phyloP scores from a whole-genome alignment of 2,888 invertebrate species.

The Xestia c-nigrum region DNA sequence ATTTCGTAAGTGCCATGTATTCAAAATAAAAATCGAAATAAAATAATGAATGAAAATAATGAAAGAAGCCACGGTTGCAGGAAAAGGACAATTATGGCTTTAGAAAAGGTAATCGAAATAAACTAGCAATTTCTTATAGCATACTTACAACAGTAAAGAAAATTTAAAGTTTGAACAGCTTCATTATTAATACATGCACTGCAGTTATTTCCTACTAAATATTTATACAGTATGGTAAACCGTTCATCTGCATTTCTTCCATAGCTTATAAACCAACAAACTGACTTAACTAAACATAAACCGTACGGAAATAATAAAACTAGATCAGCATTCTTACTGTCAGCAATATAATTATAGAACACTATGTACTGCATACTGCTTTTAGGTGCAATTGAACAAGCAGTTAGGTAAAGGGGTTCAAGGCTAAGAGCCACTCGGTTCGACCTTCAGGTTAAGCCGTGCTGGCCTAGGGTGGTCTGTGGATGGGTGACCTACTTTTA shows the following conservation, averaged over 20 bases:
- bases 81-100: not conserved
- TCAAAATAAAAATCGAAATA: not conserved
- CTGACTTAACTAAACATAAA: not conserved
- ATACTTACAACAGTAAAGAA: not conserved
- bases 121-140: not conserved
- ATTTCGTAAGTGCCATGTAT: not conserved
- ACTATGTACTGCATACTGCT: no score
- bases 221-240: not conserved
- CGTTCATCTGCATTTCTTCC: conserved; percentile 9
- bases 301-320: conserved; percentile 3
- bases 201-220: not conserved
- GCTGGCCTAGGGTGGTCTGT: no score
- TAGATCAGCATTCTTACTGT: not conserved
- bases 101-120: not conserved
- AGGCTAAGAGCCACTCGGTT: no score
- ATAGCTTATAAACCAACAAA: conserved; percentile 3
- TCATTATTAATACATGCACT: not conserved
- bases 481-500: no score
- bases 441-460: no score
- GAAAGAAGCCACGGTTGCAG: not conserved
- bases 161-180: not conserved
- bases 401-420: not conserved
- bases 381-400: not conserved
- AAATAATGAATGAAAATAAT: no score
- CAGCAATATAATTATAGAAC: no score